These are phyloP conservation scores for Saccostrea echinata DNA, from an alignment of 1,140 invertebrate genomes.

Conservation along the genomic window DNA sequence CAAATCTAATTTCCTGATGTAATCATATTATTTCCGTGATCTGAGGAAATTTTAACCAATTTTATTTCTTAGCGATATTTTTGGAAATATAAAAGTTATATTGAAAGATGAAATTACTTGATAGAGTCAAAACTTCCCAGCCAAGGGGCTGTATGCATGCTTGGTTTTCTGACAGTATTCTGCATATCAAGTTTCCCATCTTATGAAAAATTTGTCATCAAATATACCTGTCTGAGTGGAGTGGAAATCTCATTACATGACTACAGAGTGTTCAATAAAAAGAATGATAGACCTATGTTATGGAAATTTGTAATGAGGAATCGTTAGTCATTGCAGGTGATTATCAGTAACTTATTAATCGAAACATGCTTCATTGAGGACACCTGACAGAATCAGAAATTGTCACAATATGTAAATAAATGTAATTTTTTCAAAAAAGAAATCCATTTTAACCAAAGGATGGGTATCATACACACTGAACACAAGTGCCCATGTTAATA, in stretches of 20 bases:
- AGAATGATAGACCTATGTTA: too few species aligned
- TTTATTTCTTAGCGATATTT: not conserved
- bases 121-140: not conserved
- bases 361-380: too few species aligned
- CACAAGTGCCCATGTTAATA: too few species aligned
- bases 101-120: not conserved
- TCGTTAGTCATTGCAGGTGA: too few species aligned
- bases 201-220: not conserved
- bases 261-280: not conserved
- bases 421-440: too few species aligned
- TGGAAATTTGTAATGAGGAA: too few species aligned
- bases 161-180: not conserved
- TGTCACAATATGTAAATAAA: too few species aligned
- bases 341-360: too few species aligned
- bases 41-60: not conserved
- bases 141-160: not conserved
- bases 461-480: too few species aligned
- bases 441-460: too few species aligned
- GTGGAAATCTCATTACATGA: not conserved
- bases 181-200: constrained; percentile 12
- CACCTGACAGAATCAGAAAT: too few species aligned
- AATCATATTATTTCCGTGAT: not conserved
- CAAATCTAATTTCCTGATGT: too few species aligned
- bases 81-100: not conserved
- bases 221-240: not conserved